Conservation (phyloP, 37 sponge, comb jelly and placozoan genomes). For the Petrosia ficiformis region DNA sequence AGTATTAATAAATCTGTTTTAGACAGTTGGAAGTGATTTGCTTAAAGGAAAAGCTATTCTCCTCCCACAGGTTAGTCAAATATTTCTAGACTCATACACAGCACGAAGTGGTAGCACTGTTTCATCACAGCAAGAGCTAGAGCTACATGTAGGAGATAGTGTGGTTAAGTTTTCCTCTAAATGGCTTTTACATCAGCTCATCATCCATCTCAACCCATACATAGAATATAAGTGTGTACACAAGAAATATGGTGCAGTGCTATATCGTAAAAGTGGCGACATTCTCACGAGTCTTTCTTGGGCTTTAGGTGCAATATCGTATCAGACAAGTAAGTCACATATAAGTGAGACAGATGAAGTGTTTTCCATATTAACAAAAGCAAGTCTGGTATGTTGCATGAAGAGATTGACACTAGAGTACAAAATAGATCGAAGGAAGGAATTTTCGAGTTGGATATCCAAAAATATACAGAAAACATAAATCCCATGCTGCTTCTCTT, state of each 20-base stretch:
- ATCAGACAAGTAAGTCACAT: background rate
- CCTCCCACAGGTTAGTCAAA: background rate
- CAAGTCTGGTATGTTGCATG: slow-evolving; percentile 3
- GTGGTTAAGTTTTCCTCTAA: slow-evolving; percentile 4
- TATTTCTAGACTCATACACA: background rate
- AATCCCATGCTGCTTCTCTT: background rate
- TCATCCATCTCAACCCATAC: slow-evolving; percentile 4
- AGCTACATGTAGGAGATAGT: slow-evolving; percentile 4
- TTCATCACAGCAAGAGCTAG: background rate
- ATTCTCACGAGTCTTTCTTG: slow-evolving; percentile 19
- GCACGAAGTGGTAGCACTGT: background rate
- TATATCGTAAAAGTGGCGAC: slow-evolving; percentile 18
- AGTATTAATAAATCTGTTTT: background rate
- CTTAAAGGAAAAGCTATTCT: slow-evolving; percentile 4
- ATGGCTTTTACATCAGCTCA: slow-evolving; percentile 16
- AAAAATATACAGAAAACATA: background rate
- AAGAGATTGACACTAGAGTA: background rate
- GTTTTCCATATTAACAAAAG: slow-evolving; percentile 1
- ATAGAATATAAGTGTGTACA: slow-evolving; percentile 1
- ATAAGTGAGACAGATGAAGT: background rate
- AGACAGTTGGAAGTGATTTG: slow-evolving; percentile 4
- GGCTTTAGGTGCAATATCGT: slow-evolving; percentile 14
- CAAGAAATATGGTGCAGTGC: slow-evolving; percentile 22
- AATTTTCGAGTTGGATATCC: background rate
- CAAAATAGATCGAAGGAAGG: background rate